Percentiles rank a stretch among this genome's conserved stretches.
Conservation (phyloP, 1,140 invertebrate species). For the Oedothorax gibbosus region DNA sequence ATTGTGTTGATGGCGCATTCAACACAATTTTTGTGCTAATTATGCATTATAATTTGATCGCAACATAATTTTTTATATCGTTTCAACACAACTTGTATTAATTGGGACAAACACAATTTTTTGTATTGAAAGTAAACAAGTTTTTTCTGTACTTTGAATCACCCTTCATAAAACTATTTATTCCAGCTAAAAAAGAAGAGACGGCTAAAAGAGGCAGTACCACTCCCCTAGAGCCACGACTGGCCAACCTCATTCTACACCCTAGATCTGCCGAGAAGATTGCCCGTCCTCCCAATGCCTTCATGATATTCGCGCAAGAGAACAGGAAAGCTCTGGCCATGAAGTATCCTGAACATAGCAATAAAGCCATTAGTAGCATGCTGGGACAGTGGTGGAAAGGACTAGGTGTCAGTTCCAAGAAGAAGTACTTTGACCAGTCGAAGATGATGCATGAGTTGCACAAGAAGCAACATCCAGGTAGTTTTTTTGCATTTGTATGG, state of each 20-base stretch:
- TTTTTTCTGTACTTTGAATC: no score
- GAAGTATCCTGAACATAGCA: constrained; percentile 73
- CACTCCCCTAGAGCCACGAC: neutral
- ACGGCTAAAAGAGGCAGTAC: neutral
- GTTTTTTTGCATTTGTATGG: neutral
- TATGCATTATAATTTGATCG: no score
- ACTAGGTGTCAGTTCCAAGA: constrained; percentile 68
- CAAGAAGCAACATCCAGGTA: constrained; percentile 76
- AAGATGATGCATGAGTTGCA: constrained; percentile 74
- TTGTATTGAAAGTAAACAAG: no score
- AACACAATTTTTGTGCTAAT: no score
- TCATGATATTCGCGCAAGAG: constrained; percentile 77
- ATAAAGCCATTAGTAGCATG: constrained; percentile 76
- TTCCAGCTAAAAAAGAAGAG: no score
- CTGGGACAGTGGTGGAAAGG: constrained; percentile 72
- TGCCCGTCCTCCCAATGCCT: constrained; percentile 76
- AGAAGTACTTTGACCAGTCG: constrained; percentile 73
- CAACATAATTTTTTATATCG: no score
- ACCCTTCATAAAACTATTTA: no score
- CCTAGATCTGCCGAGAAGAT: constrained; percentile 66
- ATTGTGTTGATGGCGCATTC: no score
- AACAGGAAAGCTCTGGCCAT: constrained; percentile 73
- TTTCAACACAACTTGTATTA: no score
- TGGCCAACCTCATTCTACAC: constrained; percentile 16
- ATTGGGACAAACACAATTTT: no score